Base-by-base conservation (phyloP, 1,140 invertebrate genomes). In the Varroa destructor region DNA sequence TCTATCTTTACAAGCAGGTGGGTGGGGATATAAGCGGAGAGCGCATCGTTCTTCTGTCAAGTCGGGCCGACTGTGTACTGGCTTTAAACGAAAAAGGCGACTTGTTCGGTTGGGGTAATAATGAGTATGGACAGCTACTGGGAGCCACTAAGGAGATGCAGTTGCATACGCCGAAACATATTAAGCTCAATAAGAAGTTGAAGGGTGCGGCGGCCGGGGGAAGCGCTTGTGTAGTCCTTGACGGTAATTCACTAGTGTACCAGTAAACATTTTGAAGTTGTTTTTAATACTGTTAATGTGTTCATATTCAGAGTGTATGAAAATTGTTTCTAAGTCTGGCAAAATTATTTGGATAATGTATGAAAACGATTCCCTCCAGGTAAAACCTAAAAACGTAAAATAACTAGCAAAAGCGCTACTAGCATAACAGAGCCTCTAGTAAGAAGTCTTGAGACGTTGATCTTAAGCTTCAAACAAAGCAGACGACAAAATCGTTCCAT, bases 71-170 rank as follows among this genome's bases (percentile, higher is more conserved):
- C 79, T 93, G 89, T 82, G 87, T 91, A 43, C 79, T 98, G 64
- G 94, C 93, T 42, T 80, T 97, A 37, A 93, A 86, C 81, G 88
- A 93, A 75, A 86, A 87, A 78, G 93, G 93, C 36, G 89, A 95
- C 76, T 83, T 96, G 1, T 97, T 96, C 83, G 93, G 93, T 0
- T 98, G 94, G 93, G 94, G 95, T 37, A 97, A 95, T 79, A 88
- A 89, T 0, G 95, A 98, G 81, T 97, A 96, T 78, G 85, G 85
- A 1, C 93, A 97, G 79, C 80, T 98, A 75, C 10, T 74, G 77
- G 70, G 76, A 77, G 70, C 77, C 74, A 67, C 77, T 73, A 72
- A 77, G 74, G 76, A 78, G 6, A 77, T 78, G 51, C 72, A 78
- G 74, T 75, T 83, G 25, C 79, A 87, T 77, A 83, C 84, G 57